phyloP scores from a whole-genome alignment of 2,113 vertebrate species.

The Pituophis catenifer region DNA sequence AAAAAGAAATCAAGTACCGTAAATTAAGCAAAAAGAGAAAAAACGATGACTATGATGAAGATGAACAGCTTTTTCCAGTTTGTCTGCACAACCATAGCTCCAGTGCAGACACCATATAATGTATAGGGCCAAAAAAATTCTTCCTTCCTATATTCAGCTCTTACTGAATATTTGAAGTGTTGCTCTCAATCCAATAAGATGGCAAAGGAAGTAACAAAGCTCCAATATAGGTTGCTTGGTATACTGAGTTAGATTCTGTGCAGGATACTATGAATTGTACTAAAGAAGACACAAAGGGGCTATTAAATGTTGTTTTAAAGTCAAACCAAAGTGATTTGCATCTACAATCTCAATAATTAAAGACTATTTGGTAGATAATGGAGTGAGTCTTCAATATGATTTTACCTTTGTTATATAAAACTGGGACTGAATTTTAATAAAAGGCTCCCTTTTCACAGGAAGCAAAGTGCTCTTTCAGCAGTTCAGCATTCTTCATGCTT shows the following conservation, averaged over 20 bases:
- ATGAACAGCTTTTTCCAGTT: neutral
- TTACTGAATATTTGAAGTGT: conserved; percentile 23
- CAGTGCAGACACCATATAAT: neutral
- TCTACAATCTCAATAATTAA: conserved; percentile 8
- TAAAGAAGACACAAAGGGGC: neutral
- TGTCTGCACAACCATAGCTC: neutral
- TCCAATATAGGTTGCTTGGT: neutral
- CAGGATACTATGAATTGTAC: neutral
- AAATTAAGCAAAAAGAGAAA: conserved; percentile 35
- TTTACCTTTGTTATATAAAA: neutral
- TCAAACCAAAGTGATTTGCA: neutral
- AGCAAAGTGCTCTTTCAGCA: neutral
- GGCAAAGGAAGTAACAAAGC: neutral
- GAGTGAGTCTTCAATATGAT: neutral
- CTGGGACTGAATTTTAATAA: neutral
- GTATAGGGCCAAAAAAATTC: neutral
- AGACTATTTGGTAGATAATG: neutral
- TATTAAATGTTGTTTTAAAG: conserved; percentile 5
- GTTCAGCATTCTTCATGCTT: neutral
- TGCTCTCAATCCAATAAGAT: neutral
- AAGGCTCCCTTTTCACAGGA: neutral
- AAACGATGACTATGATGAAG: neutral
- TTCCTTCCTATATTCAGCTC: neutral
- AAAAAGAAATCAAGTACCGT: conserved; percentile 31
- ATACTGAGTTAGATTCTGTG: neutral